Conservation (phyloP, 2,113 vertebrate genomes). For the Megatriorchis doriae region DNA sequence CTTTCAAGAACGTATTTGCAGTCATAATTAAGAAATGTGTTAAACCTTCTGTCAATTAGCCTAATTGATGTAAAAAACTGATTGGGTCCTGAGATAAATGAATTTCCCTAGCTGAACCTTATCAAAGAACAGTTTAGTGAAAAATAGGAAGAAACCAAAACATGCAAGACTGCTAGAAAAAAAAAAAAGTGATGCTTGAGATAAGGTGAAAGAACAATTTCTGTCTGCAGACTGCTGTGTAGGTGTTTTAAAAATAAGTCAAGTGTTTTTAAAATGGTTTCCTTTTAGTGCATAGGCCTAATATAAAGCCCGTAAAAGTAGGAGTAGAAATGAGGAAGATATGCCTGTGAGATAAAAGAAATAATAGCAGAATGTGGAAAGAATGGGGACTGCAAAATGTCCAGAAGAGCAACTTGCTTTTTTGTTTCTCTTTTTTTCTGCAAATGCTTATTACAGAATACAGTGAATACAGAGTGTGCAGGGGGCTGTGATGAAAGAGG, state of each 20-base stretch:
- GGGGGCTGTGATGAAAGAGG: neutral
- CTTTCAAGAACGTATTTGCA: constrained; percentile 35
- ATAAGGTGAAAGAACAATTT: neutral
- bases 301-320: neutral
- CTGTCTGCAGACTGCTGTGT: neutral
- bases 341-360: neutral
- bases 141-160: constrained; percentile 33
- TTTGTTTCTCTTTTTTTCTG: neutral
- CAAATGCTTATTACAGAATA: neutral
- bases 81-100: constrained; percentile 27
- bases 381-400: neutral
- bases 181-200: neutral
- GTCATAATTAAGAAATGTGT: constrained; percentile 68
- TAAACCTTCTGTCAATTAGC: constrained; percentile 65
- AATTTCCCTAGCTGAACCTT: constrained; percentile 56
- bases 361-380: neutral
- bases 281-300: neutral
- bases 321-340: neutral
- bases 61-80: constrained; percentile 65
- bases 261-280: constrained; percentile 23
- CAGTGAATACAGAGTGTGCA: neutral
- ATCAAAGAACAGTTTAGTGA: constrained; percentile 42
- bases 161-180: neutral
- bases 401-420: neutral
- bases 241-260: constrained; percentile 1